Percentiles rank a stretch among this genome's conserved stretches.
These are phyloP conservation scores for Melanogrammus aeglefinus DNA, from an alignment of 2,797 vertebrate genomes.

Conservation along the genomic window DNA sequence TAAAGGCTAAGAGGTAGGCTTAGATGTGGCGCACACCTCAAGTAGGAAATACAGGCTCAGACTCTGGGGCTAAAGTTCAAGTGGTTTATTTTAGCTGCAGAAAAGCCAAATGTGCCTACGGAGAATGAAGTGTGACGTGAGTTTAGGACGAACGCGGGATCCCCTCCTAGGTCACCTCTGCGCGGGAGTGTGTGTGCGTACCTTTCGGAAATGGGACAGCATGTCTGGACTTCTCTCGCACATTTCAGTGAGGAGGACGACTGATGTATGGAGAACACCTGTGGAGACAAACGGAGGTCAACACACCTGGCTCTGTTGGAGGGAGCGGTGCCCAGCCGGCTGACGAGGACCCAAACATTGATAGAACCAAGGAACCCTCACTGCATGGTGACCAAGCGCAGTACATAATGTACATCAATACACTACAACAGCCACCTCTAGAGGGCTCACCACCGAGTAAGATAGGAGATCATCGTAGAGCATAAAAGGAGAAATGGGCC, in stretches of 20 bases:
- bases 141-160: slow-evolving; percentile 52
- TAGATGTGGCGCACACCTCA: slow-evolving; percentile 46
- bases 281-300: slow-evolving; percentile 17
- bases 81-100: slow-evolving; percentile 41
- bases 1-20: slow-evolving; percentile 47
- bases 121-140: slow-evolving; percentile 68
- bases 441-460: not conserved
- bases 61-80: slow-evolving; percentile 34
- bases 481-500: not conserved
- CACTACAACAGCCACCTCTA: not conserved
- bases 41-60: slow-evolving; percentile 31
- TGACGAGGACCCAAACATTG: not conserved
- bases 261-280: slow-evolving; percentile 99
- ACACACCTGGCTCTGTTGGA: not conserved
- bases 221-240: slow-evolving; percentile 99
- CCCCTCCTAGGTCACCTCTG: slow-evolving; percentile 6
- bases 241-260: slow-evolving; percentile 99
- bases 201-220: slow-evolving; percentile 98
- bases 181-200: slow-evolving; percentile 59
- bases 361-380: not conserved
- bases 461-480: not conserved
- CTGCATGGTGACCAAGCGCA: not conserved
- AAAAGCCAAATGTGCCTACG: slow-evolving; percentile 51
- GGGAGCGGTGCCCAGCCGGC: not conserved
- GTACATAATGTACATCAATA: not conserved